Base-by-base conservation (phyloP, 2,113 vertebrate species). In the Pelobates fuscus region DNA sequence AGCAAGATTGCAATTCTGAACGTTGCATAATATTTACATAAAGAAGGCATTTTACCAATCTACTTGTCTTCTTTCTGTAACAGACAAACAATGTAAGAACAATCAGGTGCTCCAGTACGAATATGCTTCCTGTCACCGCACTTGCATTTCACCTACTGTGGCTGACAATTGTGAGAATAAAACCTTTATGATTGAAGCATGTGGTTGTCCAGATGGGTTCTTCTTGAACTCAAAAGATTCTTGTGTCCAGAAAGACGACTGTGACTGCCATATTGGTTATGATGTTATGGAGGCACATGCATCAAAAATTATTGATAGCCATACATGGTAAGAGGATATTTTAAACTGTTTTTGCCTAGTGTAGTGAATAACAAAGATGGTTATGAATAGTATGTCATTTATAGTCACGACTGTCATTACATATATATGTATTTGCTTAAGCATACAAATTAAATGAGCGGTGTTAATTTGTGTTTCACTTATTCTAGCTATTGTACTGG, bases 91-190 rank as follows among this genome's bases (percentile, higher is more conserved):
- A 8, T 89, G 86, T 73, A 71, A 81, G 15, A 80, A 71, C 21
- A 84, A 67, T 44, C 81, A 82, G 1, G 67, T 86, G 30, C 86
- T 89, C 58, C 66, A 78, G 11, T 85, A 87, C 76, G 78, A 77
- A 0, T 77, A 72, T 4, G 82, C 77, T 77, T 79, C 82, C 29
- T 88, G 85, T 30, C 85, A 86, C 37, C 82, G 58, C 24, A 82
- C 84, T 37, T 88, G 86, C 26, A 71, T 29, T 11, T 84, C 82
- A 2, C 32, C 84, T 62, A 80, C 81, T 14, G 63, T 79, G 21
- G 67, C 68, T 58, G 83, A 86, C 25, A 66, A 80, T 59, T 88
- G 87, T 67, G 77, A 82, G 58, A 32, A 82, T 6, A 32, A 83
- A 77, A 79, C 77, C n/a, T 59, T 83, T 30, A 78, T 74, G 2